These are phyloP conservation scores for Dendronephthya gigantea DNA, from an alignment of 64 coral and sea anemone species.

Conservation along the genomic window DNA sequence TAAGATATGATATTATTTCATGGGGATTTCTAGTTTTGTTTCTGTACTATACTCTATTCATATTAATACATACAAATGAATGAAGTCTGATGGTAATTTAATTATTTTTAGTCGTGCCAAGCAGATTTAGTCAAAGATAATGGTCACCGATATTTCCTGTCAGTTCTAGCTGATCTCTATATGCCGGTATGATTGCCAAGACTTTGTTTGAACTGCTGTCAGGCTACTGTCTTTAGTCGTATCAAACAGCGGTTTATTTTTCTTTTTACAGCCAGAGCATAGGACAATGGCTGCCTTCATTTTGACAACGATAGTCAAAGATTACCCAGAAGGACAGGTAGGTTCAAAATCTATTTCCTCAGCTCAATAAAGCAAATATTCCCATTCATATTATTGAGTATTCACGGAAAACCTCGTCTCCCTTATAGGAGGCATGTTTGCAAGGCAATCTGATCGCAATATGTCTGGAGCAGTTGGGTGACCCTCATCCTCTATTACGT, in stretches of 20 bases:
- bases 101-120: constrained; percentile 70
- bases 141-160: constrained; percentile 93
- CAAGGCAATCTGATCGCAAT: constrained; percentile 96
- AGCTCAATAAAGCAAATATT: background rate
- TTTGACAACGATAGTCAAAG: constrained; percentile 82
- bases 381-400: no score
- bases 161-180: constrained; percentile 85
- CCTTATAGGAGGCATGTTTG: constrained; percentile 67
- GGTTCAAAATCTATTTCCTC: background rate
- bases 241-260: no score
- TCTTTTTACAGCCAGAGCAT: constrained; percentile 62
- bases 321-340: constrained; percentile 70
- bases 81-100: background rate
- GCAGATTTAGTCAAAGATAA: constrained; percentile 96
- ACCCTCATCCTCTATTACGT: constrained; percentile 71
- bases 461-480: constrained; percentile 80
- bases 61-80: background rate
- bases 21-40: background rate
- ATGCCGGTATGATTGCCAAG: constrained; percentile 57
- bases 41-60: no score
- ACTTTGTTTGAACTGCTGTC: no score
- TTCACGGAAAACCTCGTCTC: background rate
- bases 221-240: no score
- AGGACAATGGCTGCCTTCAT: constrained; percentile 97
- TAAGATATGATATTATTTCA: background rate